Percentiles rank a stretch among this genome's conserved stretches.
phyloP scores from a whole-genome alignment of 2,888 invertebrate species.

The Caenorhabditis sp. region DNA sequence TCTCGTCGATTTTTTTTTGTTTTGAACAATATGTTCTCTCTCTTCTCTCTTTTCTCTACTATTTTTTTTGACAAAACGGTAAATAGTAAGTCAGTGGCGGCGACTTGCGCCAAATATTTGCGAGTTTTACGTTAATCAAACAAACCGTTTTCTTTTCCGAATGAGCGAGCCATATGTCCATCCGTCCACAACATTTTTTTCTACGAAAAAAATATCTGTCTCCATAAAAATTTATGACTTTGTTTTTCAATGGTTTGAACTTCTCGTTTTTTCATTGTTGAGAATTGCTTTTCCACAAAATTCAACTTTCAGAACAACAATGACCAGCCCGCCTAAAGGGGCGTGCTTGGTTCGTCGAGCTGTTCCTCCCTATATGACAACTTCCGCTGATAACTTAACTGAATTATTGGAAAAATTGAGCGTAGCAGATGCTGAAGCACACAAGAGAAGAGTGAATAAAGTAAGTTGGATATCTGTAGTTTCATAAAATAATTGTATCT shows the following conservation, averaged over 20 bases:
- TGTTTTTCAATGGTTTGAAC: neutral
- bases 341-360: neutral
- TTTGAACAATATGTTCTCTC: neutral
- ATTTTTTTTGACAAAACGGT: conserved; percentile 1
- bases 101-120: conserved; percentile 1
- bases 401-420: neutral
- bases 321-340: neutral
- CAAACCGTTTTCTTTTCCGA: neutral
- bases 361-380: neutral
- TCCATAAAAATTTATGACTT: too few species aligned
- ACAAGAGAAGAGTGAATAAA: neutral
- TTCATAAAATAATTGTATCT: neutral
- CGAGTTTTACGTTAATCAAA: neutral
- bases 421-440: neutral
- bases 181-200: neutral
- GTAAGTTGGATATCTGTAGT: neutral
- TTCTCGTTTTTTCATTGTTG: neutral
- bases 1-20: neutral
- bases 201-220: too few species aligned
- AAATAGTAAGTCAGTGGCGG: neutral
- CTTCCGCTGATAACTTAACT: neutral
- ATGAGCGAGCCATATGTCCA: neutral
- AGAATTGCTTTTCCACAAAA: too few species aligned
- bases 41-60: neutral
- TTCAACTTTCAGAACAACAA: neutral